Percentiles rank a stretch among this genome's conserved stretches.
Conservation (phyloP, 2,113 vertebrate species). For the Trachemys scripta region DNA sequence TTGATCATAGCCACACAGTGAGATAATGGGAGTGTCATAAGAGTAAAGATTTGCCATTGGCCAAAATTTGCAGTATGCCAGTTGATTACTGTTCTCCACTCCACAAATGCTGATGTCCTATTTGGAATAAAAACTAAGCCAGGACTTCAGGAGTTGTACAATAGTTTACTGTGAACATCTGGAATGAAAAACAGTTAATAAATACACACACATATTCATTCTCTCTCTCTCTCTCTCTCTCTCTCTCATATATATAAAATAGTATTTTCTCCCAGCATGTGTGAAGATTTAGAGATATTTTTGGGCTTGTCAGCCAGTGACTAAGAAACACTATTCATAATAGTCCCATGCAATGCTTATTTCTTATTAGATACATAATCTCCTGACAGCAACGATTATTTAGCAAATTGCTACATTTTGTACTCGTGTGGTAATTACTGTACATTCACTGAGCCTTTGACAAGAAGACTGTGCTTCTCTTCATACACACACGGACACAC, state of each 20-base stretch:
- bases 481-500: not conserved
- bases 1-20: not conserved
- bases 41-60: not conserved
- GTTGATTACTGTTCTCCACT: not conserved
- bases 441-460: not conserved
- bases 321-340: not conserved
- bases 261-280: not conserved
- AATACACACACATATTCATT: not conserved
- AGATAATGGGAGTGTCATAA: not conserved
- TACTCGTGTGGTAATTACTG: not conserved
- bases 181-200: not conserved
- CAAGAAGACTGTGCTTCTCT: not conserved
- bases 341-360: not conserved
- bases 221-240: too few species aligned
- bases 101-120: not conserved
- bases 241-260: not conserved
- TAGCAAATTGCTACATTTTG: not conserved
- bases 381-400: slow-evolving; percentile 29
- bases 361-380: not conserved
- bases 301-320: not conserved
- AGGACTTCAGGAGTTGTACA: not conserved
- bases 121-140: not conserved
- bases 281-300: not conserved
- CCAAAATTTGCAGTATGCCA: not conserved
- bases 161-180: not conserved